Percentiles rank a stretch among this genome's conserved stretches.
phyloP scores from a whole-genome alignment of 2,888 invertebrate species.

The Orthosia gothica region DNA sequence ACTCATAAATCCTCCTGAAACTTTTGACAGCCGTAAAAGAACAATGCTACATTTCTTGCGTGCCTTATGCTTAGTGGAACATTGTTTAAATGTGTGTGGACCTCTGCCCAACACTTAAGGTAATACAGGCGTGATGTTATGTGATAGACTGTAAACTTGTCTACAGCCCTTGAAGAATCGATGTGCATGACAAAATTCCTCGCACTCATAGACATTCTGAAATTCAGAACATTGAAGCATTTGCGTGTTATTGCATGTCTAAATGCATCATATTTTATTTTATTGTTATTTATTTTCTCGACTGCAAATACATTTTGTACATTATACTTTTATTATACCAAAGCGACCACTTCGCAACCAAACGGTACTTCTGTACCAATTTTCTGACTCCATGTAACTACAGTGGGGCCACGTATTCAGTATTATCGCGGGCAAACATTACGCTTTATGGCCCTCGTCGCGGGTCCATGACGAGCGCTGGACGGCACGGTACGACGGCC shows the following conservation, averaged over 20 bases:
- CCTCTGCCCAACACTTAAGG: too few species aligned
- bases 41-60: too few species aligned
- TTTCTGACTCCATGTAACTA: slow-evolving; percentile 11
- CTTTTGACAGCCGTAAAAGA: too few species aligned
- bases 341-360: background rate
- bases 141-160: background rate
- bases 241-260: background rate
- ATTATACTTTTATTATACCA: background rate
- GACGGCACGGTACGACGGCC: slow-evolving; percentile 43
- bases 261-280: background rate
- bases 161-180: background rate
- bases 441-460: slow-evolving; percentile 62
- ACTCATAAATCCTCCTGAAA: too few species aligned
- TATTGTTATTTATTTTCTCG: background rate
- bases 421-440: slow-evolving; percentile 66
- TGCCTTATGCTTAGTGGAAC: too few species aligned
- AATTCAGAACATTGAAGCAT: background rate
- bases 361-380: slow-evolving; percentile 32
- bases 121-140: too few species aligned
- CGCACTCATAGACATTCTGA: background rate
- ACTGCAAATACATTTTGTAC: background rate
- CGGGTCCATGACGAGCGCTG: slow-evolving; percentile 57
- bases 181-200: background rate
- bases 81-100: too few species aligned
- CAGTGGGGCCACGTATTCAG: slow-evolving; percentile 54